Evolutionary conservation across 2,113 vertebrate genomes (phyloP), one percentile per base, ranked within the genome.

Genomic region (Prietella phreatophila): DNA sequence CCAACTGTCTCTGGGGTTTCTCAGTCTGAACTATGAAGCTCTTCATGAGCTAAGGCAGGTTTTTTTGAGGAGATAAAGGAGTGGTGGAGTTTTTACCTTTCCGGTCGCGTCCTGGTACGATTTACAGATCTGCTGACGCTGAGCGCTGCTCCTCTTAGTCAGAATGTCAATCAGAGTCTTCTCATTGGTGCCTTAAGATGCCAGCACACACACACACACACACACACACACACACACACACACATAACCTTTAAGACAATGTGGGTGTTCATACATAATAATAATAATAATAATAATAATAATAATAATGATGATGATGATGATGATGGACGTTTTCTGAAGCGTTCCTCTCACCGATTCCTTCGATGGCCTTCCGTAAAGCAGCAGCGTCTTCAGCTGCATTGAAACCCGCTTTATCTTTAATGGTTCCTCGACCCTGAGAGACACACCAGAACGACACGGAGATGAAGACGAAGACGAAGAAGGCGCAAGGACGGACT

Each of bases 351-450:
- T 93, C 91, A 97, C 97, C 97, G 5, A 97, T 19, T 82, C 97
- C 97, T 84, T 93, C 93, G 0, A 97, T 96, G 47, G 97, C 97
- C 71, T 95, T 95, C 76, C 86, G 94, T 22, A 98, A 79, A 0
- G 92, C 94, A 75, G 95, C 91, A 4, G 95, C 97, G 87, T 98
- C 97, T n/a, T 92, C 95, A 0, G 93, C 92, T 25, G 94, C 91
- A 88, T 93, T 97, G 83, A 97, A 97, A 53, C 94, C 93, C 0
- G 93, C 25, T 22, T 91, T 95, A 82, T 96, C 95, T 85, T 92
- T 95, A 69, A 97, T 85, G 1, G 96, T 96, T 84, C 96, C 96
- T 92, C 93, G 96, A 88, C 94, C 93, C 97, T 98, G 89, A 85
- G 25, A 81, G 19, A 85, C 42, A 90, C 33, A 30, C 88, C 58